Evolutionary conservation across 2,888 invertebrate genomes (phyloP).

Genomic region (Coronaproctus castanopsis): DNA sequence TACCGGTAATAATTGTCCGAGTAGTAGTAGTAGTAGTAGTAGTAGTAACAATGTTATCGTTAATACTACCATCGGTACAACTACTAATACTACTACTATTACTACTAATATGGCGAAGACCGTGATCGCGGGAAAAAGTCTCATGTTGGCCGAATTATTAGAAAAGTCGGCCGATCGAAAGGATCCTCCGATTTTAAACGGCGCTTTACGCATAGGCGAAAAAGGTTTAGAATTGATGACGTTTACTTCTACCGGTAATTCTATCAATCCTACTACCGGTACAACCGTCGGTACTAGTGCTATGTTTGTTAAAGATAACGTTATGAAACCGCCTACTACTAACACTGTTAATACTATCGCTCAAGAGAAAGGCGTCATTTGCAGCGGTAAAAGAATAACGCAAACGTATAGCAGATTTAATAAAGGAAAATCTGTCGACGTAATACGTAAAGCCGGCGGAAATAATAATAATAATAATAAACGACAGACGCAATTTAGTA

Average conservation of each 20-base stretch:
- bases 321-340: background rate
- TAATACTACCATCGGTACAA: background rate
- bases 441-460: background rate
- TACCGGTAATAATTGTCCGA: too few relatives aligned
- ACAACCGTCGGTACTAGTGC: too few relatives aligned
- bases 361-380: constrained; percentile 12
- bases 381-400: constrained; percentile 6
- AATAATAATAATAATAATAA: background rate
- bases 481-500: background rate
- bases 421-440: background rate
- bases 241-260: too few relatives aligned
- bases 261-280: too few relatives aligned
- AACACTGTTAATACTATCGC: background rate
- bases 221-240: constrained; percentile 34
- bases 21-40: background rate
- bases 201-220: constrained; percentile 35
- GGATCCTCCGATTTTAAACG: constrained; percentile 36
- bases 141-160: constrained; percentile 60
- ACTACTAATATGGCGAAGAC: constrained; percentile 2
- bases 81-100: constrained; percentile 3
- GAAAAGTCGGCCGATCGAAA: constrained; percentile 49
- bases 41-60: background rate
- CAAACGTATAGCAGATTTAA: background rate
- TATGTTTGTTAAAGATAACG: too few relatives aligned
- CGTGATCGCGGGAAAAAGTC: constrained; percentile 29